These are phyloP conservation scores for Bucorvus abyssinicus DNA, from an alignment of 2,797 vertebrate genomes.

Conservation along the genomic window DNA sequence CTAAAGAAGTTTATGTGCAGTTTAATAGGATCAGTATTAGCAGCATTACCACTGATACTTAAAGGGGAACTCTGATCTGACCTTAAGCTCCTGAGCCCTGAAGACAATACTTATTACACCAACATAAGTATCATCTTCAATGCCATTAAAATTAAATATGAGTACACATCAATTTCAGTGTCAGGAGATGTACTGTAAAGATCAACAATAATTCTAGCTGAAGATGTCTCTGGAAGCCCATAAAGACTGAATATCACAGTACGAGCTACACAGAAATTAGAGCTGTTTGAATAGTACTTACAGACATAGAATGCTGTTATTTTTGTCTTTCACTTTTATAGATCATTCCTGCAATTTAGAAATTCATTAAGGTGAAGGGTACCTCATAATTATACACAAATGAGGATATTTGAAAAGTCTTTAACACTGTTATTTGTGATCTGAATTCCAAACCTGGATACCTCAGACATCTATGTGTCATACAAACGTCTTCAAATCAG, in stretches of 20 bases:
- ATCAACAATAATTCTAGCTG: constrained; percentile 52
- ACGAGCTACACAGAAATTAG: neutral
- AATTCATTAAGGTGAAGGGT: neutral
- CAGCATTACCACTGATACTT: neutral
- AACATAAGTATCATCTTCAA: constrained; percentile 3
- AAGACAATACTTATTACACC: constrained; percentile 1
- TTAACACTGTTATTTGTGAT: neutral
- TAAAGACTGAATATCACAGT: neutral
- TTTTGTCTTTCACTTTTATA: neutral
- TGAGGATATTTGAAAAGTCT: neutral
- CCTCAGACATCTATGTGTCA: neutral
- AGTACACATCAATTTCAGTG: constrained; percentile 19
- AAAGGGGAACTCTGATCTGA: neutral
- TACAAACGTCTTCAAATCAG: neutral
- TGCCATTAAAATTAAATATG: constrained; percentile 52
- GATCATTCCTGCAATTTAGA: neutral
- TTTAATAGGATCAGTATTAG: constrained; percentile 28
- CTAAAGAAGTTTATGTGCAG: neutral
- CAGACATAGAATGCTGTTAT: neutral
- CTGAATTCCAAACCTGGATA: neutral
- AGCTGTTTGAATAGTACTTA: neutral
- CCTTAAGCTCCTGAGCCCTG: neutral
- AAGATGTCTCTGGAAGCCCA: constrained; percentile 35
- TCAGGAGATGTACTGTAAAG: constrained; percentile 12
- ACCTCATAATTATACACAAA: neutral